A percentile compares a stretch with the other conserved stretches of the same genome.
These are phyloP conservation scores for Hypena proboscidalis DNA, from an alignment of 2,888 invertebrate genomes.

Conservation along the genomic window DNA sequence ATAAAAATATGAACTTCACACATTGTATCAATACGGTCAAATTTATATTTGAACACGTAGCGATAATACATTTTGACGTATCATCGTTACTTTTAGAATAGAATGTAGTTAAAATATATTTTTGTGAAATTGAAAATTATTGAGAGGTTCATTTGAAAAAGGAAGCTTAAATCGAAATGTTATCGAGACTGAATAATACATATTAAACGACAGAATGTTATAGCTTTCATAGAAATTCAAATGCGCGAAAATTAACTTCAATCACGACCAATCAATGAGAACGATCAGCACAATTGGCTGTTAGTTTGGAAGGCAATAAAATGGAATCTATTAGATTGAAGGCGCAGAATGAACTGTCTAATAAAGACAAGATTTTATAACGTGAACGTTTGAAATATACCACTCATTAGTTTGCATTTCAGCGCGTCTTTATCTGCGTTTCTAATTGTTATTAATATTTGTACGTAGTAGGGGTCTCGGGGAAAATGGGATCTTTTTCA, in stretches of 20 bases:
- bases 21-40: constrained; percentile 37
- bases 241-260: constrained; percentile 14
- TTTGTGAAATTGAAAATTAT: background rate
- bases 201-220: constrained; percentile 4
- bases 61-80: constrained; percentile 25
- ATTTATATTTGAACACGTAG: constrained; percentile 31
- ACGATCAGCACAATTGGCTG: background rate
- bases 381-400: constrained; percentile 31
- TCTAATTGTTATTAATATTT: constrained; percentile 55
- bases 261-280: constrained; percentile 1
- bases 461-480: constrained; percentile 64
- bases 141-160: too few species aligned
- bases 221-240: constrained; percentile 5
- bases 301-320: constrained; percentile 1
- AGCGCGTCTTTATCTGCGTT: constrained; percentile 30
- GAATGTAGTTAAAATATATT: background rate
- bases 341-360: constrained; percentile 9
- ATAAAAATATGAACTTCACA: constrained; percentile 44
- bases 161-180: constrained; percentile 1
- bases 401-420: constrained; percentile 45
- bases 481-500: constrained; percentile 73
- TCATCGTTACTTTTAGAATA: constrained; percentile 3
- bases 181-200: constrained; percentile 6
- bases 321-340: background rate
- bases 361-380: constrained; percentile 39